Evolutionary conservation across 1,140 invertebrate species (phyloP), one percentile per base, ranked within the genome.

Genomic region (Drosophila novamexicana): DNA sequence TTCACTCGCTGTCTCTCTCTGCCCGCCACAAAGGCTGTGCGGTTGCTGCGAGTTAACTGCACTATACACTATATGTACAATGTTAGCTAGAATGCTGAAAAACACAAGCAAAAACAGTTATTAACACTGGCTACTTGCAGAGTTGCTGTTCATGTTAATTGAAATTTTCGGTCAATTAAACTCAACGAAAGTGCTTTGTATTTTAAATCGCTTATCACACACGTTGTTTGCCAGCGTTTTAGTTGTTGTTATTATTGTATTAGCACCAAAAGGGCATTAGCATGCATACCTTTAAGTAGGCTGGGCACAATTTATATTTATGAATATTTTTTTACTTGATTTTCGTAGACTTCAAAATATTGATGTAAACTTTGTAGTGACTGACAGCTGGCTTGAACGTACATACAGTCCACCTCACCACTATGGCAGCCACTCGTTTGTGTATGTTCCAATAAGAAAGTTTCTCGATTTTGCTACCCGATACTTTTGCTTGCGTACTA

Each of bases 381-480:
- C 34, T 73, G 70, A 73, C 56, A 68, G 57, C 54, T 62, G 49
- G 50, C 57, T 70, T 64, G 37, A 56, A 57, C 42, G 16, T n/a
- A 52, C 58, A 54, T 22, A 44, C 14, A 52, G 32, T 5, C 18
- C 64, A 37, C 44, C 37, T 64, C 37, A 32, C 42, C 6, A 44
- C 44, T 59, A 39, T 67, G 50, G 10, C 34, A 61, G 29, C 32
- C 32, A 42, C 47, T 73, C 49, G 70, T 53, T 64, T 54, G 65
- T 62, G 54, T 40, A 61, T 56, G 44, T 75, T 75, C 68, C 81
- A 85, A 83, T 89, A 88, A 80, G 84, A 88, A 88, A 88, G 84
- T 88, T 88, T 89, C 84, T 89, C 85, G 84, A 89, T 89, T 88
- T 74, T 86, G 73, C 84, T 80, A 84, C 65, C 81, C 81, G 81